Percentiles rank a stretch among this genome's conserved stretches.
phyloP scores from a whole-genome alignment of 2,888 invertebrate species.

The Vesta saturnalis region DNA sequence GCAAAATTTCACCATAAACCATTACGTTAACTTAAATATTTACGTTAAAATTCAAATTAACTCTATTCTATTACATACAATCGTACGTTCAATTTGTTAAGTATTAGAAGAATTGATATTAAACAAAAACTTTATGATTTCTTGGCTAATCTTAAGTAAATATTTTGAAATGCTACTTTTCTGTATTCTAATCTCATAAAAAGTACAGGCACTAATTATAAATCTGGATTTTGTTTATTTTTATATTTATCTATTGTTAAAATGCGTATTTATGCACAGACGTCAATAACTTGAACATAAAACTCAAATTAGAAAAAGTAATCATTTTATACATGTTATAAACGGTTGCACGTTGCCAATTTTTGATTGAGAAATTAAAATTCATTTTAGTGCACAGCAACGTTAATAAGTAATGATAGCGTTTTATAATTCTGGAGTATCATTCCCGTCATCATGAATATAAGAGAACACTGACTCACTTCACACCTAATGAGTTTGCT shows the following conservation, averaged over 20 bases:
- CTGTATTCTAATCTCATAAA: too few relatives aligned
- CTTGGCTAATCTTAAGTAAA: not conserved
- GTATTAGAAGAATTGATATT: not conserved
- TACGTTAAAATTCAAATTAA: not conserved
- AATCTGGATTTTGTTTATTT: not conserved
- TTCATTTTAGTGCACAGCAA: too few relatives aligned
- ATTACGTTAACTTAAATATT: not conserved
- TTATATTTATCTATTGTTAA: not conserved
- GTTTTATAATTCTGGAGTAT: too few relatives aligned
- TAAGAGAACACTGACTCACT: not conserved
- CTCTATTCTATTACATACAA: not conserved
- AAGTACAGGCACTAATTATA: too few relatives aligned
- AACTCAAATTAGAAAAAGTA: not conserved
- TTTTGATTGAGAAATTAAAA: too few relatives aligned
- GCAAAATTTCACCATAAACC: not conserved
- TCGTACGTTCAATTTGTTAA: not conserved
- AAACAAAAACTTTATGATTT: not conserved
- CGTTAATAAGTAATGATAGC: not conserved
- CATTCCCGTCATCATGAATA: not conserved
- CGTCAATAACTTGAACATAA: too few relatives aligned
- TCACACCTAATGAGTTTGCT: not conserved
- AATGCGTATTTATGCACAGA: too few relatives aligned
- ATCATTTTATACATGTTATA: too few relatives aligned
- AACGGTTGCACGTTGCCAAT: too few relatives aligned
- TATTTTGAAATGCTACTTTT: too few relatives aligned